Evolutionary conservation across 2,888 invertebrate species (phyloP).

Genomic region (Branchipolynoe longqiensis): DNA sequence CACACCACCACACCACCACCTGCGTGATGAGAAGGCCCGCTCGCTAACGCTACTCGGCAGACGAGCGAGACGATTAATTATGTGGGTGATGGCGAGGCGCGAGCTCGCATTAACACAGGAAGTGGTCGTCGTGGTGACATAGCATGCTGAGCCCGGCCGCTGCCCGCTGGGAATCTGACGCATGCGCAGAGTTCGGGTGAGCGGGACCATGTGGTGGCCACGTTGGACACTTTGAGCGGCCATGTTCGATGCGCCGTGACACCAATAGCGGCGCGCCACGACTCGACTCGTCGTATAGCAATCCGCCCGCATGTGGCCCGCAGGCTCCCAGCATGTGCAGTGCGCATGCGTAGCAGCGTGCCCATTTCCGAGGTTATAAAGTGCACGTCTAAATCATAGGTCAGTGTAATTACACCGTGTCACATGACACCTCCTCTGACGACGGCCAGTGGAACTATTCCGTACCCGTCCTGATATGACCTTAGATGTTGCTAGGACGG

Average conservation of each 20-base stretch:
- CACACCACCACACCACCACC: no score
- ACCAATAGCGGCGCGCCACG: constrained; percentile 14
- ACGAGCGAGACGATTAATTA: constrained; percentile 37
- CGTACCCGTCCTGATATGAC: no score
- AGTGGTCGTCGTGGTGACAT: constrained; percentile 25
- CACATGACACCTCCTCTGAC: no score
- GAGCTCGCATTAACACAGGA: constrained; percentile 13
- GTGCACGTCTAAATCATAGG: no score
- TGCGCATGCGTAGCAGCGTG: not conserved
- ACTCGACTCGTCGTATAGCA: not conserved
- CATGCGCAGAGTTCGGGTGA: constrained; percentile 33
- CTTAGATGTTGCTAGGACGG: no score
- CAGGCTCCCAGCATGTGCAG: not conserved
- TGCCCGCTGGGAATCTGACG: constrained; percentile 32
- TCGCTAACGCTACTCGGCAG: no score
- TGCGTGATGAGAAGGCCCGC: no score
- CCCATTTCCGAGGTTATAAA: constrained; percentile 22
- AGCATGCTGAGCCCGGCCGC: constrained; percentile 7
- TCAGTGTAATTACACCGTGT: no score
- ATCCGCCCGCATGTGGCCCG: constrained; percentile 22
- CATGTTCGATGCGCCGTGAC: constrained; percentile 14
- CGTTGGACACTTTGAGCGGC: not conserved
- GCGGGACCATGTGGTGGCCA: not conserved
- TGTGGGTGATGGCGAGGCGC: constrained; percentile 7
- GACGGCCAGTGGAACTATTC: no score